Base-by-base conservation (phyloP, 2,888 invertebrate species). In the Agrochola lychnidis region DNA sequence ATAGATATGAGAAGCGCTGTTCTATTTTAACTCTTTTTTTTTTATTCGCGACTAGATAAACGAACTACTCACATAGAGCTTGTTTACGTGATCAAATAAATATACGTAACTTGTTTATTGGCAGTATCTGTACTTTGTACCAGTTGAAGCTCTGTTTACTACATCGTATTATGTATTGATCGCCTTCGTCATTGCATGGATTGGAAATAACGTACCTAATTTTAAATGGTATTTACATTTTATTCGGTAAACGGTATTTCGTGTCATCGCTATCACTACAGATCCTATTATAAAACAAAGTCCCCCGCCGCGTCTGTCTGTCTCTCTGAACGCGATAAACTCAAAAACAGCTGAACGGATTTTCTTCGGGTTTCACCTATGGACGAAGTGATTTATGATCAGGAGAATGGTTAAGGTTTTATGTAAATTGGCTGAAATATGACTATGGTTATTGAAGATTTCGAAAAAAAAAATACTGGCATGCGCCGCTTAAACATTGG, bases 11-110 rank as follows among this genome's bases (percentile, higher is more conserved):
- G 76, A 56, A 76, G 63, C 42, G 57, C 63, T 59, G 66, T 72
- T 79, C 61, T 75, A 63, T 71, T 83, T 63, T 78, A 7, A 53
- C 12, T 42, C 30, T 5, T 16, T 53, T 79, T 53, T 79, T 79
- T 70, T 72, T 45, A 14, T 68, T 81, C 2, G n/a, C n/a, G 56
- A 51, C 12, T 59, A 42, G 72, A 45, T 63, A 69, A 53, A 53
- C 19, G 45, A 45, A 45, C 25, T 70, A 16, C 42, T n/a, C 51
- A 75, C 73, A 62, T 30, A 40, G 25, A 36, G 42, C 22, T 70
- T 81, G 74, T 70, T 81, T 72, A 68, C 63, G 59, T 67, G 59
- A 84, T 81, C 68, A 59, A 69, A 63, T 81, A 59, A 69, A 63
- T 81, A 70, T 68, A 61, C 62, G 70, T 68, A 69, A 57, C 48